Conservation (phyloP, 2,888 invertebrate species). For the Heteromyza rotundicornis region DNA sequence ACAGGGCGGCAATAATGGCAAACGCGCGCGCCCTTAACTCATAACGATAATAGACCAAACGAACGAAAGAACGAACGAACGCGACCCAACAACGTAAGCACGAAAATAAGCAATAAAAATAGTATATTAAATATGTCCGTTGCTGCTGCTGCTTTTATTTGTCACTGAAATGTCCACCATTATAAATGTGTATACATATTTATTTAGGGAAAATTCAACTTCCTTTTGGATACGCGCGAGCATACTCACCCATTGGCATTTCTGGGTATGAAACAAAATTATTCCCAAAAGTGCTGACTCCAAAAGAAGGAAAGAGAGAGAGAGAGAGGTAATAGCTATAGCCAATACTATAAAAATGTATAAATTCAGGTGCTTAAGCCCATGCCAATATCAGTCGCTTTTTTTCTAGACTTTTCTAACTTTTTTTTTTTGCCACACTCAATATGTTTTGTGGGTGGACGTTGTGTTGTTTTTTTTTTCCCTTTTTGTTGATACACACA, state of each 20-base stretch:
- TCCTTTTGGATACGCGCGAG: not conserved
- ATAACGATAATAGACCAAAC: not conserved
- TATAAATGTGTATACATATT: not conserved
- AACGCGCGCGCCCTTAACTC: not conserved
- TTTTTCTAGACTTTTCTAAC: too few species aligned
- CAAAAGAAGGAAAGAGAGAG: too few species aligned
- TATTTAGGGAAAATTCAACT: not conserved
- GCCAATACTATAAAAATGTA: too few species aligned
- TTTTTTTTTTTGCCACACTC: too few species aligned
- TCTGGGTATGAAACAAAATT: slow-evolving; percentile 17
- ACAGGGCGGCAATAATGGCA: slow-evolving; percentile 9
- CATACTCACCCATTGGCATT: not conserved
- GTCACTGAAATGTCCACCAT: not conserved
- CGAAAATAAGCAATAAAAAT: slow-evolving; percentile 24
- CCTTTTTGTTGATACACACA: too few species aligned
- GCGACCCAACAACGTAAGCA: not conserved
- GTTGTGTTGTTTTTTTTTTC: too few species aligned
- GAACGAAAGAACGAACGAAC: not conserved
- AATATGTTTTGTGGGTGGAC: too few species aligned
- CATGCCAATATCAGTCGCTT: too few species aligned
- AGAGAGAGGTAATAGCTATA: too few species aligned
- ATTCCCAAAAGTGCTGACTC: slow-evolving; percentile 6
- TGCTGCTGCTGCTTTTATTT: slow-evolving; percentile 9
- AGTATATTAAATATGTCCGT: not conserved
- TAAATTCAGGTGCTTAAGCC: too few species aligned